Conservation (phyloP, 2,797 vertebrate genomes). For the Vireo griseus region DNA sequence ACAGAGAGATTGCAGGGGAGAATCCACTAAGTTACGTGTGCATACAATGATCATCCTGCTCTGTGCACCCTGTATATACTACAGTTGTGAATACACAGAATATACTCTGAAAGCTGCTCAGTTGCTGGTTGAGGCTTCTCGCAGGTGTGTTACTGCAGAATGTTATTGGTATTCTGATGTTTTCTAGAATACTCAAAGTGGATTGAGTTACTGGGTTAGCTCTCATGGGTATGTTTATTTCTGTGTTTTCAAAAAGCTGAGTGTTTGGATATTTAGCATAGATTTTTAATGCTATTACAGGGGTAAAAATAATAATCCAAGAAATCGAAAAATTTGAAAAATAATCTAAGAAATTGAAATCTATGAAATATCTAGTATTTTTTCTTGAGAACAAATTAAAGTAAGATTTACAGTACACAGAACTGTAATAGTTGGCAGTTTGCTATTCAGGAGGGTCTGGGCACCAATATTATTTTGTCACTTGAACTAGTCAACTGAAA, state of each 20-base stretch:
- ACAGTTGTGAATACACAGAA: background rate
- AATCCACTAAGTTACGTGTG: background rate
- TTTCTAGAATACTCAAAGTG: background rate
- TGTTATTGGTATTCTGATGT: background rate
- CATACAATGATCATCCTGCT: fast-evolving
- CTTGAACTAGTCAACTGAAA: background rate
- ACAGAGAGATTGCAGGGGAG: background rate
- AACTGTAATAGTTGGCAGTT: background rate
- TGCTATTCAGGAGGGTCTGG: background rate
- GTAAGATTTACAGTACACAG: background rate
- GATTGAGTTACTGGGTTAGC: background rate
- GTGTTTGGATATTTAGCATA: background rate
- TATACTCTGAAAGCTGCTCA: background rate
- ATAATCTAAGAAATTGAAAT: background rate
- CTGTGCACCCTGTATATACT: fast-evolving
- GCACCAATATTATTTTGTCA: background rate
- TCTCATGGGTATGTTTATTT: background rate
- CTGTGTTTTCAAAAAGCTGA: background rate
- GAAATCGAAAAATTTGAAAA: background rate
- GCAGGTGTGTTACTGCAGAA: background rate
- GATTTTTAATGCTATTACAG: background rate
- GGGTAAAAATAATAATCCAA: background rate
- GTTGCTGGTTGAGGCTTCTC: background rate
- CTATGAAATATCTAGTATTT: background rate
- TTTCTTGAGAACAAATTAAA: background rate